phyloP scores from a whole-genome alignment of 2,888 invertebrate species.

The Orchestes rusci region DNA sequence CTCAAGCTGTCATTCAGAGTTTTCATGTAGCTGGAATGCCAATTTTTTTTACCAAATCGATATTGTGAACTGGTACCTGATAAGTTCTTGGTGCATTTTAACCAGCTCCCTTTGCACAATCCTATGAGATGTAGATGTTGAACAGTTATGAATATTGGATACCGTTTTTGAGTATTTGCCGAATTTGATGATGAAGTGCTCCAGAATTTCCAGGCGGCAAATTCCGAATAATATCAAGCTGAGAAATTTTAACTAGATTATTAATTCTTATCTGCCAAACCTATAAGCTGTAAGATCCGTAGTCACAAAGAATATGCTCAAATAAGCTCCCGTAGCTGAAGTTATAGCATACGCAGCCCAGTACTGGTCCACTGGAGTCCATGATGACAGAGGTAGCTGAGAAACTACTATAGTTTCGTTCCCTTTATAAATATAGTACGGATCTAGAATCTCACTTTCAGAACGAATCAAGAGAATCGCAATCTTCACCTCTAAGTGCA shows the following conservation, averaged over 20 bases:
- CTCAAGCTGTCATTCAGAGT: conserved; percentile 5
- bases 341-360: conserved; percentile 7
- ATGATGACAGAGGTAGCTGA: conserved; percentile 8
- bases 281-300: conserved; percentile 8
- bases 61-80: conserved; percentile 9
- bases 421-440: background rate
- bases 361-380: conserved; percentile 6
- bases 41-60: background rate
- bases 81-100: conserved; percentile 13
- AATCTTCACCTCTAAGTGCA: conserved; percentile 8
- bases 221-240: no score
- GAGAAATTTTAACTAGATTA: background rate
- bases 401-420: conserved; percentile 7
- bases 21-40: conserved; percentile 3
- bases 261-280: no score
- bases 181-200: no score
- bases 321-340: conserved; percentile 1
- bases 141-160: no score
- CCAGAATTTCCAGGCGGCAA: no score
- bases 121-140: no score
- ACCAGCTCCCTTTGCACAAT: conserved; percentile 10
- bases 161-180: no score
- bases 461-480: no score
- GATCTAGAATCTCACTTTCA: conserved; percentile 7
- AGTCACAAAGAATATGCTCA: conserved; percentile 4